Evolutionary conservation across 1,140 invertebrate genomes (phyloP).

Genomic region (Monomorium pharaonis): DNA sequence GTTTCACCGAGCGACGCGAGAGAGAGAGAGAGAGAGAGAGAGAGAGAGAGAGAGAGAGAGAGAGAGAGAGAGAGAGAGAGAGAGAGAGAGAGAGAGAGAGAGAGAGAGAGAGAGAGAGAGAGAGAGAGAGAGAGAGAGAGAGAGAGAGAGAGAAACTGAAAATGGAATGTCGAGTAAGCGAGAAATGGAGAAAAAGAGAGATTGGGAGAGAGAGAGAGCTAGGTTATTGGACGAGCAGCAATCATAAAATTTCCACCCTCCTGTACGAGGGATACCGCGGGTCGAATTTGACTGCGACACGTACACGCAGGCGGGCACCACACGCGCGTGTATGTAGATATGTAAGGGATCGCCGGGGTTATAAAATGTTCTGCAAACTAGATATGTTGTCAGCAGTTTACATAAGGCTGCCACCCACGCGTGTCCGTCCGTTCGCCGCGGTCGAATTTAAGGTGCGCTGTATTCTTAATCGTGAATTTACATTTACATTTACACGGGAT

Average conservation of each 20-base stretch:
- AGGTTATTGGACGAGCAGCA: constrained; percentile 68
- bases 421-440: constrained; percentile 15
- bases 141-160: background rate
- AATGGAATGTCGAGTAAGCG: constrained; percentile 48
- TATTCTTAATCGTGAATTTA: constrained; percentile 46
- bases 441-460: constrained; percentile 60
- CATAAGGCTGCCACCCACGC: constrained; percentile 62
- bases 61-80: background rate
- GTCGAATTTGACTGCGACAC: constrained; percentile 63
- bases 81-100: no score
- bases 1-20: constrained; percentile 7
- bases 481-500: constrained; percentile 46
- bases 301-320: constrained; percentile 48
- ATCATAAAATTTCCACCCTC: constrained; percentile 68
- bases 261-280: constrained; percentile 29
- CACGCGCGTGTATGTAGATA: constrained; percentile 51
- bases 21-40: background rate
- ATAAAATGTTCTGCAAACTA: constrained; percentile 71
- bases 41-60: background rate
- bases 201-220: constrained; percentile 23
- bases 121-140: background rate
- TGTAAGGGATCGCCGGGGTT: constrained; percentile 66
- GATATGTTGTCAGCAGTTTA: constrained; percentile 70
- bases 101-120: background rate
- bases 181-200: constrained; percentile 41